A percentile compares a stretch with the other conserved stretches of the same genome.
These are phyloP conservation scores for Pseudococcus viburni DNA, from an alignment of 2,888 invertebrate genomes.

Conservation along the genomic window DNA sequence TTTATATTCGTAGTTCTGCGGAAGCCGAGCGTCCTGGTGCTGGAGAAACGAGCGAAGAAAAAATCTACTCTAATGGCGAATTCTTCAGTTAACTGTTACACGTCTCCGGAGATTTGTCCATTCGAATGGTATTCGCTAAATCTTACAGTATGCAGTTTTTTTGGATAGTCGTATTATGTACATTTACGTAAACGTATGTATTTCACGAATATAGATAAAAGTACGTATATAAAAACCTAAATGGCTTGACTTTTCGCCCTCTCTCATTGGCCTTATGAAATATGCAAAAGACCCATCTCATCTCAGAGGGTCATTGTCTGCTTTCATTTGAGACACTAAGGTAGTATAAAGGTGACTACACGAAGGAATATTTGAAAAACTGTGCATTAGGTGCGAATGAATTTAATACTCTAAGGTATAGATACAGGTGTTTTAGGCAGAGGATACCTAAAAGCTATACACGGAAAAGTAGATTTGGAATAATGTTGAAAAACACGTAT, in stretches of 20 bases:
- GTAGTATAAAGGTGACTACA: background rate
- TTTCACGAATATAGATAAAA: no score
- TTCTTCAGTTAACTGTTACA: conserved; percentile 44
- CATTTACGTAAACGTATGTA: background rate
- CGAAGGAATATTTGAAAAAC: background rate
- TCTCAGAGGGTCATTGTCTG: background rate
- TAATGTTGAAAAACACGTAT: background rate
- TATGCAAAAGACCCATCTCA: background rate
- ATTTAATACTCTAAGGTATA: background rate
- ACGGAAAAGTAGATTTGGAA: background rate
- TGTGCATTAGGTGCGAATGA: background rate
- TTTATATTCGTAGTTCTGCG: background rate
- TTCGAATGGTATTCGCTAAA: conserved; percentile 44
- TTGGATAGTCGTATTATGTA: background rate
- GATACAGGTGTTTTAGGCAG: background rate
- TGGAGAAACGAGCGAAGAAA: background rate
- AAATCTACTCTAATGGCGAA: conserved; percentile 38
- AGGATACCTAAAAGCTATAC: background rate
- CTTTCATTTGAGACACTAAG: background rate
- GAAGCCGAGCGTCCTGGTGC: background rate
- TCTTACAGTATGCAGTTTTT: background rate
- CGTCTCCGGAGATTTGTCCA: conserved; percentile 21
- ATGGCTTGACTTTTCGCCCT: background rate
- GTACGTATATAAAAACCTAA: background rate
- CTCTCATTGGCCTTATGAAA: background rate